Conservation (phyloP, 2,888 invertebrate species). For the Anodontia alba region DNA sequence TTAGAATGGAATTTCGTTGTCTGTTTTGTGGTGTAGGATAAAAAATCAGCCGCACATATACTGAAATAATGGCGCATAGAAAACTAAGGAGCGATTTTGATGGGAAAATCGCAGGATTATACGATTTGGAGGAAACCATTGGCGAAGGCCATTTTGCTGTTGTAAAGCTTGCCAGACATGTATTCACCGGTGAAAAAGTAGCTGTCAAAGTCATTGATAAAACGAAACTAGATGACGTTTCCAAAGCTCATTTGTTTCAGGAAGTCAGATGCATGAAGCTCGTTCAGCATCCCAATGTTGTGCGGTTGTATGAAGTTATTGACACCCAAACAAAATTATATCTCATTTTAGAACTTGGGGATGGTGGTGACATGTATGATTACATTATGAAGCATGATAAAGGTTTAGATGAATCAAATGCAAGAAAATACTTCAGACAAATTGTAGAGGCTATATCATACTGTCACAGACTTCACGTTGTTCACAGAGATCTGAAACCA, state of each 20-base stretch:
- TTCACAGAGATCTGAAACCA: constrained; percentile 98
- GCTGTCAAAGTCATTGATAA: constrained; percentile 99
- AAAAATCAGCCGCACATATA: not conserved
- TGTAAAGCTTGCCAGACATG: constrained; percentile 98
- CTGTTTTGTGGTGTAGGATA: not conserved
- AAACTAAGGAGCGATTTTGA: constrained; percentile 78
- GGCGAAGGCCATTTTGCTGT: constrained; percentile 99
- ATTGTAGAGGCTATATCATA: constrained; percentile 98
- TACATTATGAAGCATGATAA: constrained; percentile 97
- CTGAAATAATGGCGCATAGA: constrained; percentile 68
- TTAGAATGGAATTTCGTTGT: not conserved
- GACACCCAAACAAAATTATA: constrained; percentile 98
- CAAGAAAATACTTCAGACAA: constrained; percentile 95
- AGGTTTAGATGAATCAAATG: constrained; percentile 89
- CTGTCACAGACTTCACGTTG: constrained; percentile 96
- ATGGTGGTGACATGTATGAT: constrained; percentile 99
- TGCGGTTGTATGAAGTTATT: constrained; percentile 98
- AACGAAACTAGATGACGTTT: constrained; percentile 97
- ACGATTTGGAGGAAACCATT: constrained; percentile 98
- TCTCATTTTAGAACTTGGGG: constrained; percentile 96
- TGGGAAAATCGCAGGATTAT: constrained; percentile 89
- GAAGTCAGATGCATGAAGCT: constrained; percentile 98
- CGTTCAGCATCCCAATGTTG: constrained; percentile 99
- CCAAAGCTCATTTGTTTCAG: constrained; percentile 93
- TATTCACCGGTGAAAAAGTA: constrained; percentile 99